phyloP scores from a whole-genome alignment of 1,140 invertebrate genomes.

The Battus philenor region DNA sequence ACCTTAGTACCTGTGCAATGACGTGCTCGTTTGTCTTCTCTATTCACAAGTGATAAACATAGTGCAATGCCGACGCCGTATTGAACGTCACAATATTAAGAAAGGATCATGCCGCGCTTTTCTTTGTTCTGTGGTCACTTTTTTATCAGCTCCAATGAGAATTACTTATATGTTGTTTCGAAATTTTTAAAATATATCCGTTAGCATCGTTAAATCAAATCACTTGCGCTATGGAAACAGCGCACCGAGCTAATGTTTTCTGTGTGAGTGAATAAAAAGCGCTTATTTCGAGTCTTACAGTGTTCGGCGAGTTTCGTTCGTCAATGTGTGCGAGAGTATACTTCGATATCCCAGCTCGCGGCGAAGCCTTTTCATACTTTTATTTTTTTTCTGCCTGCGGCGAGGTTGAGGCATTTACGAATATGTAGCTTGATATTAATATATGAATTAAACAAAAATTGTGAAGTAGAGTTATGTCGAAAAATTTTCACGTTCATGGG shows the following conservation, averaged over 20 bases:
- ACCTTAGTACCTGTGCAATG: conserved; percentile 60
- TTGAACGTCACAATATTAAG: not conserved
- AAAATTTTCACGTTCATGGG: no score
- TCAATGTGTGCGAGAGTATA: conserved; percentile 53
- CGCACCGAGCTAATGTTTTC: conserved; percentile 31
- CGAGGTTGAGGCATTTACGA: conserved; percentile 32
- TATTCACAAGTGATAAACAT: conserved; percentile 25
- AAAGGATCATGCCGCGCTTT: conserved; percentile 2
- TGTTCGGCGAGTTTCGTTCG: conserved; percentile 44
- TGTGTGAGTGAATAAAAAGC: conserved; percentile 53
- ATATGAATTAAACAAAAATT: conserved; percentile 23
- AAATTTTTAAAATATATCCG: not conserved
- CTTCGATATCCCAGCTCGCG: conserved; percentile 46
- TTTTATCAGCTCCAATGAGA: not conserved
- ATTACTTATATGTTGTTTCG: conserved; percentile 3
- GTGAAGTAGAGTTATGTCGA: conserved; percentile 20
- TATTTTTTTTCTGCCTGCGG: conserved; percentile 59
- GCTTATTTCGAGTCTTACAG: conserved; percentile 43
- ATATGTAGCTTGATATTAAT: conserved; percentile 21
- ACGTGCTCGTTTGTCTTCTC: conserved; percentile 55
- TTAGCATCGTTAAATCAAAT: not conserved
- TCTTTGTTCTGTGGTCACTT: conserved; percentile 8
- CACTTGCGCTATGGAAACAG: conserved; percentile 20
- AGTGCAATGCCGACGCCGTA: conserved; percentile 15
- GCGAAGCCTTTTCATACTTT: conserved; percentile 68